Evolutionary conservation across 2,797 vertebrate species (phyloP).

Genomic region (Liasis olivaceus): DNA sequence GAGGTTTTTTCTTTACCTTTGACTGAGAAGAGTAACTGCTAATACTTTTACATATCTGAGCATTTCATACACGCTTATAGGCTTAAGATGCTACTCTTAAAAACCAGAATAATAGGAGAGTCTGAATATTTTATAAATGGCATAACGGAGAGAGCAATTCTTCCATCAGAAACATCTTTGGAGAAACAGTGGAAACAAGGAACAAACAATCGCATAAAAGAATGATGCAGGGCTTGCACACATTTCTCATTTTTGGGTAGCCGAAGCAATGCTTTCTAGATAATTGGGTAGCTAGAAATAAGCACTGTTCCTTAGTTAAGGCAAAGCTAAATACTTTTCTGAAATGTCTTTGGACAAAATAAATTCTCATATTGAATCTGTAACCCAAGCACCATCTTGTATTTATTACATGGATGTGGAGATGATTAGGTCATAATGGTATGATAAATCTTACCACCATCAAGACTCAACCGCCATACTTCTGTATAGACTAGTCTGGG

Average conservation of each 20-base stretch:
- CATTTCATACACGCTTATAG: neutral
- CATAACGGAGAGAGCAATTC: neutral
- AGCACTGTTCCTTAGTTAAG: neutral
- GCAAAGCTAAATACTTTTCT: neutral
- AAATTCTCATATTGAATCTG: neutral
- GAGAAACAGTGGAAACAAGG: neutral
- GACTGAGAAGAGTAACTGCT: neutral
- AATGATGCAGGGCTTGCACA: neutral
- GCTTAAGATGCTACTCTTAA: neutral
- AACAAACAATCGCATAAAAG: neutral
- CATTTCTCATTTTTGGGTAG: neutral
- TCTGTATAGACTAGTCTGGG: neutral
- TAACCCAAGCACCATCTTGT: neutral
- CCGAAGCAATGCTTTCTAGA: neutral
- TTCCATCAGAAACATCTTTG: neutral
- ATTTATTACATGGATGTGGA: neutral
- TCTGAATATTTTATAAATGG: neutral
- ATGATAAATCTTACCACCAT: neutral
- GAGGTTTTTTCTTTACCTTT: neutral
- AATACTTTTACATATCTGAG: neutral
- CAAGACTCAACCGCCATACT: neutral
- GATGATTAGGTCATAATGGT: neutral
- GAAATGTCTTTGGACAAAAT: neutral
- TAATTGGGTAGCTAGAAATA: neutral
- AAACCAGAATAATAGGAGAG: neutral